A percentile compares a stretch with the other conserved stretches of the same genome.
Evolutionary conservation across 2,113 vertebrate species (phyloP).

Genomic region (Chloebia gouldiae): DNA sequence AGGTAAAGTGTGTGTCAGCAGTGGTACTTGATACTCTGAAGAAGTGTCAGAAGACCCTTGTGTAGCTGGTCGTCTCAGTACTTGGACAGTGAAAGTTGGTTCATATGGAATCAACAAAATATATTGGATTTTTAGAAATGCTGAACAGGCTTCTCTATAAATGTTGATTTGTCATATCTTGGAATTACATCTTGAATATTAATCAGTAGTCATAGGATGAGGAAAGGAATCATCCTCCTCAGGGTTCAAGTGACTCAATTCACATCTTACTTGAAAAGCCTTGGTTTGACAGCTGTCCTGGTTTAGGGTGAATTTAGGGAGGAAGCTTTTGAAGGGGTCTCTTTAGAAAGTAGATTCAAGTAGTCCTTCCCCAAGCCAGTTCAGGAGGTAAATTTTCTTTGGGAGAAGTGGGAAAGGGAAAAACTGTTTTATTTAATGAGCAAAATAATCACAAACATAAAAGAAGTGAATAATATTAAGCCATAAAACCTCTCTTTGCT

Average conservation of each 20-base stretch:
- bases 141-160: not conserved
- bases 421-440: not conserved
- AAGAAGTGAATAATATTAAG: not conserved
- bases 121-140: not conserved
- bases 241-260: not conserved
- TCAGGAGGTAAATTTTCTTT: not conserved
- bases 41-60: not conserved
- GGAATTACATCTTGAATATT: not conserved
- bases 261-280: not conserved
- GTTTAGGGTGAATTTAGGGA: not conserved
- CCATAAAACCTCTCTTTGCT: not conserved
- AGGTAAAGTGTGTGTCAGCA: not conserved
- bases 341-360: not conserved
- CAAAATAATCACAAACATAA: not conserved
- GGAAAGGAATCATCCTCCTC: not conserved
- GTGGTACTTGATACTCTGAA: not conserved
- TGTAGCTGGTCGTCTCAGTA: not conserved
- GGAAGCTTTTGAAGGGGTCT: not conserved
- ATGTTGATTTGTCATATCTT: not conserved
- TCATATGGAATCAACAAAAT: not conserved
- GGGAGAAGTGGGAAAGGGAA: not conserved
- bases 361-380: accelerated
- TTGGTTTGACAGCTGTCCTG: not conserved
- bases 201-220: not conserved
- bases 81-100: not conserved